Evolutionary conservation across 2,888 invertebrate genomes (phyloP).

Genomic region (Hedya salicella): DNA sequence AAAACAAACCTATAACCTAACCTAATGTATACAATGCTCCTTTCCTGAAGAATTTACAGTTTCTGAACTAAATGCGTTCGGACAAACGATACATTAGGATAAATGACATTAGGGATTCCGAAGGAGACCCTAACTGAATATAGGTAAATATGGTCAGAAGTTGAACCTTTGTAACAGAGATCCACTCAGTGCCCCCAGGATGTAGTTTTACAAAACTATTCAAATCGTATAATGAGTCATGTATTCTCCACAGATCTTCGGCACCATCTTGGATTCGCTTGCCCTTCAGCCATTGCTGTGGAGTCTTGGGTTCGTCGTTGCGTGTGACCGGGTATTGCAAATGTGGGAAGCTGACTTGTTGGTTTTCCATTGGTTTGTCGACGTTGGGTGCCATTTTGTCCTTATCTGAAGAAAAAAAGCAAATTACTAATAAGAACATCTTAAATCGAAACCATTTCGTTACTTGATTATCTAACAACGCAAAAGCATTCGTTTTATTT

Average conservation of each 20-base stretch:
- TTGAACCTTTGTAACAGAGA: constrained; percentile 87
- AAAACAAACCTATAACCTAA: too few relatives aligned
- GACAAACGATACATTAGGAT: too few relatives aligned
- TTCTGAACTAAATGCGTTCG: too few relatives aligned
- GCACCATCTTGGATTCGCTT: constrained; percentile 89
- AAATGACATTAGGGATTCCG: too few relatives aligned
- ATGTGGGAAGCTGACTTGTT: constrained; percentile 78
- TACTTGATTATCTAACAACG: too few relatives aligned
- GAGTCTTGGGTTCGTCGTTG: constrained; percentile 70
- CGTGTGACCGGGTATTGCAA: constrained; percentile 79
- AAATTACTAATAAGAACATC: neutral
- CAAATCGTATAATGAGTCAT: constrained; percentile 93
- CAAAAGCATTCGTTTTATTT: too few relatives aligned
- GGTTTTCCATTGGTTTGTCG: constrained; percentile 49
- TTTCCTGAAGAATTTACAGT: too few relatives aligned
- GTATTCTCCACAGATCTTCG: constrained; percentile 91
- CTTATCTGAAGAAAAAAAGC: constrained; percentile 11
- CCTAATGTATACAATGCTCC: too few relatives aligned
- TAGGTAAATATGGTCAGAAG: too few relatives aligned
- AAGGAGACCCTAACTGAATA: neutral
- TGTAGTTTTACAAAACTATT: constrained; percentile 91
- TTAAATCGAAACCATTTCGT: too few relatives aligned
- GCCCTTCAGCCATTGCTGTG: constrained; percentile 86
- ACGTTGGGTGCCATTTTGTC: constrained; percentile 62
- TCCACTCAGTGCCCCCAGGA: constrained; percentile 94